A percentile compares a stretch with the other conserved stretches of the same genome.
Evolutionary conservation across 2,797 vertebrate species (phyloP).

Genomic region (Typhlichthys subterraneus): DNA sequence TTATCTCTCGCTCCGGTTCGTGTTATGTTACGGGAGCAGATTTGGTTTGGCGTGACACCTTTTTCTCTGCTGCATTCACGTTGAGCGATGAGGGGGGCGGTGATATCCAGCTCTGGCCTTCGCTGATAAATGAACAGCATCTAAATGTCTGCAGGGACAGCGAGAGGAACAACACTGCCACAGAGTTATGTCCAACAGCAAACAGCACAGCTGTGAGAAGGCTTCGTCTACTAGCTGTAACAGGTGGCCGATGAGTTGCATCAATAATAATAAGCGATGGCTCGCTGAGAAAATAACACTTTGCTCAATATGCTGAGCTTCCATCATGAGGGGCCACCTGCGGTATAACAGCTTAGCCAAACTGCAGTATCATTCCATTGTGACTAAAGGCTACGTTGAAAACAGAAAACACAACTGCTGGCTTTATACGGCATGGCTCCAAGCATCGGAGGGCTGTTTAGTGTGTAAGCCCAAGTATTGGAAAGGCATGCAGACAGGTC

Average conservation of each 20-base stretch:
- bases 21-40: constrained; percentile 16
- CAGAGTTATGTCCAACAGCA: neutral
- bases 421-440: constrained; percentile 7
- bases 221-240: neutral
- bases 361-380: constrained; percentile 10
- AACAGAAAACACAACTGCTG: neutral
- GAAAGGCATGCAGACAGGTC: constrained; percentile 27
- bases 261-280: neutral
- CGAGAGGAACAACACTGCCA: neutral
- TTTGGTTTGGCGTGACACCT: constrained; percentile 15
- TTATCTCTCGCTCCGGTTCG: constrained; percentile 13
- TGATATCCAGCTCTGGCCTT: constrained; percentile 8
- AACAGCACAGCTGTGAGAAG: neutral
- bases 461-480: constrained; percentile 17
- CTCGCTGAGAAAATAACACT: too few species aligned
- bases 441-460: constrained; percentile 15
- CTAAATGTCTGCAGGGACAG: constrained; percentile 16
- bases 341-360: neutral
- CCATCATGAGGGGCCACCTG: too few species aligned
- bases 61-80: constrained; percentile 11
- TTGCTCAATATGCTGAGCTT: too few species aligned
- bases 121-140: constrained; percentile 21
- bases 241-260: neutral
- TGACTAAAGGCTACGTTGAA: constrained; percentile 10
- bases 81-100: constrained; percentile 17